Conservation (phyloP, 2,888 invertebrate genomes). For the Leptura quadrifasciata region DNA sequence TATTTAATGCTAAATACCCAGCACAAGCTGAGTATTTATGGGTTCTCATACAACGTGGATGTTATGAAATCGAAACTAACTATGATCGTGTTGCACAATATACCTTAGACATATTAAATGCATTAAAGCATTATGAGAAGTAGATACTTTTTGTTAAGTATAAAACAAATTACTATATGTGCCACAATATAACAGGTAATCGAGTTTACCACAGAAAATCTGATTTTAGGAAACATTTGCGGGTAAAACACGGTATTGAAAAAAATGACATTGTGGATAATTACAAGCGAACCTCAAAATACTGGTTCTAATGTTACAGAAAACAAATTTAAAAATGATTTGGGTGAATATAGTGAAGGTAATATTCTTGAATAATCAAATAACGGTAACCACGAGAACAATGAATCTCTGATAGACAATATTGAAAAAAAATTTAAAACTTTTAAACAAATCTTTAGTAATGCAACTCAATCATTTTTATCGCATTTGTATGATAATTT, state of each 20-base stretch:
- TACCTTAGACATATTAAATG: slow-evolving; percentile 19
- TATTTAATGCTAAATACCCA: slow-evolving; percentile 34
- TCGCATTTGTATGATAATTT: neutral
- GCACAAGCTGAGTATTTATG: slow-evolving; percentile 32
- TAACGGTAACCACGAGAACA: neutral
- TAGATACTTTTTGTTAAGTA: neutral
- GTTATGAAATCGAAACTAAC: slow-evolving; percentile 35
- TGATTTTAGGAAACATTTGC: neutral
- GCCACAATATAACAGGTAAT: neutral
- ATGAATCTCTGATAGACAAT: neutral
- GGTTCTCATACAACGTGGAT: slow-evolving; percentile 27
- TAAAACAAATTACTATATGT: slow-evolving; percentile 1
- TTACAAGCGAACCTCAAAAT: neutral
- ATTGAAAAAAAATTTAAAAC: neutral
- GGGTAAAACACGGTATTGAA: neutral
- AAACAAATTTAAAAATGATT: neutral
- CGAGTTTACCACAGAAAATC: neutral
- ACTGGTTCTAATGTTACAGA: neutral
- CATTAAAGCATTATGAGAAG: neutral
- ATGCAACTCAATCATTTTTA: neutral
- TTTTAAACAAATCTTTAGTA: neutral
- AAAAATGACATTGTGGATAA: neutral
- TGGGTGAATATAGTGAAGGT: neutral
- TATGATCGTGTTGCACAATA: slow-evolving; percentile 30
- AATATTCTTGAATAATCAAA: neutral